Base-by-base conservation (phyloP, 2,797 vertebrate genomes). In the Myripristis murdjan region DNA sequence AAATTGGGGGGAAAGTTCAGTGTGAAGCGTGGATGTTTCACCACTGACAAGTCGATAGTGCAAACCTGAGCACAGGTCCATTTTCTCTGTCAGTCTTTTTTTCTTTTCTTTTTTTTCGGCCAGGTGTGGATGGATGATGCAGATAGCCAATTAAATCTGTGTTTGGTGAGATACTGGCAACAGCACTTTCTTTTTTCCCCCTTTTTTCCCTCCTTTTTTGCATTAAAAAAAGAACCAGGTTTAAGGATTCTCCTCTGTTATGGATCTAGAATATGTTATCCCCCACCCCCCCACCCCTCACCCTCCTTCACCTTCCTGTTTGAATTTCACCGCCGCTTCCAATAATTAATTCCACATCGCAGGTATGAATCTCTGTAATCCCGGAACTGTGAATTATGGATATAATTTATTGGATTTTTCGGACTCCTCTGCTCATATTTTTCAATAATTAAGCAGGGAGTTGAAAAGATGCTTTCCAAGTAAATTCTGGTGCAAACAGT, bases 311-410 rank as follows among this genome's bases (percentile, higher is more conserved):
- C n/a, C n/a, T n/a, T n/a, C 79, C 58, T 14, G 51, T 92, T 91
- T 93, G 89, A 91, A 92, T 92, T 89, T 86, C 72, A 70, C 79
- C 80, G 33, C 84, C 80, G 77, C 85, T 79, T 82, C 87, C 77
- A 75, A 87, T 91, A 93, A 93, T 91, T 82, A 91, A 94, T 94
- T 94, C 89, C 84, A 76, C 61, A 65, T 88, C 88, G 85, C 85
- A 87, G 85, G 87, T 88, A 84, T 89, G 85, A 92, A 91, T 83
- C 85, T 89, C 77, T 92, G 83, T 91, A 93, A 93, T 93, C 90
- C 90, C 77, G 76, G 65, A 88, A 91, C 83, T 89, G 87, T 93
- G 90, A 94, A 94, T 95, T 92, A 94, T 94, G 86, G 73, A 94
- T 92, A 74, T 89, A 81, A 90, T 91, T 89, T 92, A 92, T 94